These are phyloP conservation scores for Perca fluviatilis DNA, from an alignment of 2,113 vertebrate genomes.

Conservation along the genomic window DNA sequence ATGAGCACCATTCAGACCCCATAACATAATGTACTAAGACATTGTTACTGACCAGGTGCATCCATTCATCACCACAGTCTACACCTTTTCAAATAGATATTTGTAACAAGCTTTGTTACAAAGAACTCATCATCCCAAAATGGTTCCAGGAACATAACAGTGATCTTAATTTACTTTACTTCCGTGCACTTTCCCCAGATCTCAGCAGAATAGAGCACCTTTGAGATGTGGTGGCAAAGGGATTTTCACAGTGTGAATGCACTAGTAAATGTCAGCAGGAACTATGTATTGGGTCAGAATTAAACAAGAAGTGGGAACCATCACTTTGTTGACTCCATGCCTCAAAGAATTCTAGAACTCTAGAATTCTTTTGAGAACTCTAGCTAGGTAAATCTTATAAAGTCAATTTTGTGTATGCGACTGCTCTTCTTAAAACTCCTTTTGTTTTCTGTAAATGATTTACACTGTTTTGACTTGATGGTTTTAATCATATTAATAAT, in stretches of 20 bases:
- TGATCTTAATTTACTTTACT: slow-evolving; percentile 63
- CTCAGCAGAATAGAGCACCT: slow-evolving; percentile 34
- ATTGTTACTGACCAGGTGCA: slow-evolving; percentile 52
- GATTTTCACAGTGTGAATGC: slow-evolving; percentile 41
- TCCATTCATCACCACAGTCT: slow-evolving; percentile 37
- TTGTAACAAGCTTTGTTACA: slow-evolving; percentile 53
- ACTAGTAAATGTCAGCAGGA: slow-evolving; percentile 36
- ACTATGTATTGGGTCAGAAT: slow-evolving; percentile 37
- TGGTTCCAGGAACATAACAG: slow-evolving; percentile 58
- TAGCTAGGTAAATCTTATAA: not conserved
- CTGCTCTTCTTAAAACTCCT: not conserved
- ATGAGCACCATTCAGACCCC: slow-evolving; percentile 14
- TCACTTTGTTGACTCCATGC: slow-evolving; percentile 5
- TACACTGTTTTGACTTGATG: slow-evolving; percentile 6
- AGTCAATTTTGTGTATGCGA: not conserved
- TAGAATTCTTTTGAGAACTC: no score
- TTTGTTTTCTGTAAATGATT: slow-evolving; percentile 20
- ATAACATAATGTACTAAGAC: slow-evolving; percentile 37
- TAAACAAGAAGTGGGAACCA: slow-evolving; percentile 28
- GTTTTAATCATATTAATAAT: slow-evolving; percentile 41
- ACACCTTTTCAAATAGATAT: slow-evolving; percentile 42
- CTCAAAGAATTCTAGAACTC: slow-evolving; percentile 6
- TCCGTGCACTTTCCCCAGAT: slow-evolving; percentile 45
- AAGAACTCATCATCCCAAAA: slow-evolving; percentile 56
- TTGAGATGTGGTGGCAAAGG: slow-evolving; percentile 42